Evolutionary conservation across 2,888 invertebrate genomes (phyloP), one percentile per base, ranked within the genome.

Genomic region (Hypomecis atomaria): DNA sequence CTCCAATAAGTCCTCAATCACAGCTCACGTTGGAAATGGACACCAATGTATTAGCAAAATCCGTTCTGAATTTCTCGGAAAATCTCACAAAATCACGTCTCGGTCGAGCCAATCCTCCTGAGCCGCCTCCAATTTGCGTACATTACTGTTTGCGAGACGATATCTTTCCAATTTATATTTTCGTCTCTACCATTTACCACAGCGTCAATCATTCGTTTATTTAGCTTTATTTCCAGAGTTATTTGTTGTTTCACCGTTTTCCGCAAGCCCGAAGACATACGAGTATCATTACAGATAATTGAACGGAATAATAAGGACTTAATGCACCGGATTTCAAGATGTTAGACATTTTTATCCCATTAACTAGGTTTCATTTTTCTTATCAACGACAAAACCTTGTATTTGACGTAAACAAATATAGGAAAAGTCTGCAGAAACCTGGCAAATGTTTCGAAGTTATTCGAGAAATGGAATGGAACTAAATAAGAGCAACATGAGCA

Each of bases 391-490:
- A 40, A 45, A 11, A 7, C 48, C 3, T 54, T 61, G 61, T 37
- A 23, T 49, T 55, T 61, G 67, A 71, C 59, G 67, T 43, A 55
- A 54, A 54, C 62, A 62, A 50, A 53, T 67, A 58, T 59, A 40
- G 47, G 52, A 48, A 59, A 62, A 64, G 49, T 8, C 54, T 44
- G 50, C 54, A 23, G 6, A 2, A 34, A 50, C 50, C 38, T n/a
- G 13, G 8, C 38, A 36, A 47, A 40, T 47, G n/a, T 55, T 36
- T 40, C 43, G 13, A 52, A 62, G 54, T 49, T 34, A 38, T 49
- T 61, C 44, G 62, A 64, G 56, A 65, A 69, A 69, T 69, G 63
- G 62, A 34, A 52, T 37, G 53, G 42, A 60, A 47, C 54, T 54
- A 48, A 48, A 34, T 34, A 42, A 47, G 40, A 54, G 23, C 40